These are phyloP conservation scores for Drosophila borealis DNA, from an alignment of 2,888 invertebrate genomes.

Conservation along the genomic window DNA sequence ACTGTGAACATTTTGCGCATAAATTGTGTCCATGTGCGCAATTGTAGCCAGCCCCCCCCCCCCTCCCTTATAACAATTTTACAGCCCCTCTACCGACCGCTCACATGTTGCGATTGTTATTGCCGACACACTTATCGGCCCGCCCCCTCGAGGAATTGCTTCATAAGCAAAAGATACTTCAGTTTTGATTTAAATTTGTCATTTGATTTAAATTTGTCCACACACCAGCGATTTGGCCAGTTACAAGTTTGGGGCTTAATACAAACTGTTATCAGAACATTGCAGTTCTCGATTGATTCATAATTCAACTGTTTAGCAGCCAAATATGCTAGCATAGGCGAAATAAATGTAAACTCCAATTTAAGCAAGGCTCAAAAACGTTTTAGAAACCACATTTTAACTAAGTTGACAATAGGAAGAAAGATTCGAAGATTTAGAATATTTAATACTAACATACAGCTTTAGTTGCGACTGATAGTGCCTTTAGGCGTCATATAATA, in stretches of 20 bases:
- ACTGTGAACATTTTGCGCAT: constrained; percentile 50
- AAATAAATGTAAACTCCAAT: neutral
- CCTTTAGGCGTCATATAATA: too few species aligned
- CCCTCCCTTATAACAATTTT: too few species aligned
- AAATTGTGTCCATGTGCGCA: constrained; percentile 36
- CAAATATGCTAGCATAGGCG: neutral
- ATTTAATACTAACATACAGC: too few species aligned
- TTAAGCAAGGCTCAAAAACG: too few species aligned
- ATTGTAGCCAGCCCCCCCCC: neutral
- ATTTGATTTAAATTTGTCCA: constrained; percentile 10
- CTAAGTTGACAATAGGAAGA: too few species aligned
- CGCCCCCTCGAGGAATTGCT: neutral
- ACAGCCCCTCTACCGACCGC: neutral
- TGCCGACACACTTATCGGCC: constrained; percentile 15
- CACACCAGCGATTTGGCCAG: constrained; percentile 2
- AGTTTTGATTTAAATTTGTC: constrained; percentile 11
- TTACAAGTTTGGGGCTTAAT: neutral
- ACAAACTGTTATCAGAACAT: constrained; percentile 3
- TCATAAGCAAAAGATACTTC: constrained; percentile 10
- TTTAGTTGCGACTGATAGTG: too few species aligned
- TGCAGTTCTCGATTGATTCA: constrained; percentile 5
- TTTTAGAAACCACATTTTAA: too few species aligned
- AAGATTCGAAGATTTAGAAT: too few species aligned
- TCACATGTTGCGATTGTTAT: neutral
- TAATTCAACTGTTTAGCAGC: neutral